A percentile compares a stretch with the other conserved stretches of the same genome.
phyloP scores from a whole-genome alignment of 2,113 vertebrate species.

The Taurulus bubalis region DNA sequence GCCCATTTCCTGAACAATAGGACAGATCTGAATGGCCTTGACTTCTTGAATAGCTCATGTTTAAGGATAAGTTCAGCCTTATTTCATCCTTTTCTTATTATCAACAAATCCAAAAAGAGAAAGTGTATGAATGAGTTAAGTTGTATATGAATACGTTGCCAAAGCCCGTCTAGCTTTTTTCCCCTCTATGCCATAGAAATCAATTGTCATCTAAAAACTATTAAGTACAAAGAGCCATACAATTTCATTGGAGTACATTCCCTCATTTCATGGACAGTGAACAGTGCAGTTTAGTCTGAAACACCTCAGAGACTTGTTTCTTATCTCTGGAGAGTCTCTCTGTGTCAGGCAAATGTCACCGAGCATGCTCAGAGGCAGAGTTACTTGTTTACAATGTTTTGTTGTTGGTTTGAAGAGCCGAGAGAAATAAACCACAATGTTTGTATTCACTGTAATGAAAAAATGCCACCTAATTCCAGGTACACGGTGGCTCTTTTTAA shows the following conservation, averaged over 20 bases:
- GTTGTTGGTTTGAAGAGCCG: constrained; percentile 28
- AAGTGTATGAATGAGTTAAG: constrained; percentile 6
- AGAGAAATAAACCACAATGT: constrained; percentile 1
- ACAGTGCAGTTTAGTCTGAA: constrained; percentile 27
- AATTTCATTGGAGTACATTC: constrained; percentile 1
- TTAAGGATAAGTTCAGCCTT: constrained; percentile 27
- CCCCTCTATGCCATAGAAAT: not conserved
- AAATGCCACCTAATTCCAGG: constrained; percentile 12
- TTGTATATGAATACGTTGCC: not conserved
- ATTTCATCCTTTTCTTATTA: constrained; percentile 33
- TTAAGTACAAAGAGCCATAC: not conserved
- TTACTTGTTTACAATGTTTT: constrained; percentile 29
- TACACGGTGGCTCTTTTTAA: not conserved
- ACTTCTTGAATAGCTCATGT: constrained; percentile 31
- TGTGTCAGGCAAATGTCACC: constrained; percentile 42
- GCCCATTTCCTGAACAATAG: constrained; percentile 59
- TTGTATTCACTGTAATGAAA: constrained; percentile 9
- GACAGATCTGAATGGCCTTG: constrained; percentile 31
- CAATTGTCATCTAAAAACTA: constrained; percentile 6
- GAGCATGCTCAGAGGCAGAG: constrained; percentile 54
- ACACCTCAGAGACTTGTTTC: constrained; percentile 42
- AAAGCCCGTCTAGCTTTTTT: constrained; percentile 1
- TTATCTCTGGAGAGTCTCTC: constrained; percentile 39
- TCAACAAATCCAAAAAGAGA: not conserved
- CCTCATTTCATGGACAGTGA: constrained; percentile 27